Evolutionary conservation across 2,888 invertebrate genomes (phyloP), one percentile per base, ranked within the genome.

Genomic region (Trachelus iudaicus): DNA sequence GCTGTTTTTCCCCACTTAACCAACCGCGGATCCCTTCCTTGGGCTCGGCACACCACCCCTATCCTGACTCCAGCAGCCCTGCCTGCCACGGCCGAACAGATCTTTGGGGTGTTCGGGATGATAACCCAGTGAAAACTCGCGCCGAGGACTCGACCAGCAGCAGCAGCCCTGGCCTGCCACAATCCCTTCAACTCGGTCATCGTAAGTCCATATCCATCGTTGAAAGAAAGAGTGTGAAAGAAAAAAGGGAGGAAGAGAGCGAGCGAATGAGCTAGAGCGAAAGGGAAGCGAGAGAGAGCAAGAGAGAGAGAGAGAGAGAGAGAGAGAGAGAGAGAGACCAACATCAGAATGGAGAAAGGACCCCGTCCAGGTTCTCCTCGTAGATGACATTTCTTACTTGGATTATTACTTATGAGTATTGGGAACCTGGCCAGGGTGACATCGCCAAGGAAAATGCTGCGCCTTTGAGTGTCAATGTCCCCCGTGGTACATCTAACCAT

Each of bases 111-210:
- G 83, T 87, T 86, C 85, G 87, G 88, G 86, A 88, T 88, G 87
- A 87, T 85, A 85, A 85, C 85, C 85, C 86, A 87, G 87, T 89
- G 89, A 89, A 88, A 86, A 78, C 78, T 78, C 78, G 83, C 82
- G 80, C 83, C 85, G 84, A 84, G 85, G 84, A 79, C 80, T 83
- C 84, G 82, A 78, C 82, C 85, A 83, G 83, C 85, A 86, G 85
- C 86, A 85, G 85, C 84, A 88, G 89, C 87, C 89, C 91, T 91
- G 91, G 91, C 90, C 91, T 91, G 90, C 89, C 91, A 90, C 89
- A 89, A 91, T 90, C 91, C 90, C 88, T 91, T 91, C 89, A 89
- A 91, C 85, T 90, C 91, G 87, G 91, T 91, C 89, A 91, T 90
- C 90, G 91, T 91, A 90, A 91, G 91, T 91, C 34, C 37, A n/a